Conservation (phyloP, 2,113 vertebrate genomes). For the Microtus ochrogaster region DNA sequence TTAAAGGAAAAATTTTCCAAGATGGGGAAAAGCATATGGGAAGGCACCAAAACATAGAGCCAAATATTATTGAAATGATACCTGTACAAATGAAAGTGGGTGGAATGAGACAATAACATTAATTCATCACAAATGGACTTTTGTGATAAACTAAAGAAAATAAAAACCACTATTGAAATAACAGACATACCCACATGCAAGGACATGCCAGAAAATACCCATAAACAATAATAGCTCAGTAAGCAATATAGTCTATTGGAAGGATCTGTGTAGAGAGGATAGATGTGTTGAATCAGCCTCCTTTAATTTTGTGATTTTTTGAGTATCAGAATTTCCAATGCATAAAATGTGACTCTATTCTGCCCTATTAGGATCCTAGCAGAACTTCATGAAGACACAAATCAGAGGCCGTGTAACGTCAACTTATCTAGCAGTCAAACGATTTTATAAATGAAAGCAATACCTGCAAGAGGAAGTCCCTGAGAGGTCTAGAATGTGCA, state of each 20-base stretch:
- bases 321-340: not conserved
- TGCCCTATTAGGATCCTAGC: not conserved
- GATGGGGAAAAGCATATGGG: not conserved
- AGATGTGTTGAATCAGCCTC: not conserved
- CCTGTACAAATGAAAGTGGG: not conserved
- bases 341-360: slow-evolving; percentile 8
- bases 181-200: not conserved
- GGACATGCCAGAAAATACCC: not conserved
- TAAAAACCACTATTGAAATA: not conserved
- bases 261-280: not conserved
- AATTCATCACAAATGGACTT: not conserved
- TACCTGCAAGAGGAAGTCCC: not conserved
- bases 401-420: not conserved
- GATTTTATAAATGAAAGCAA: slow-evolving; percentile 18
- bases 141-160: not conserved
- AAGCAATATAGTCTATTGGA: not conserved
- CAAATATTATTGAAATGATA: not conserved
- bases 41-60: not conserved
- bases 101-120: not conserved
- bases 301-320: not conserved
- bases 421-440: not conserved
- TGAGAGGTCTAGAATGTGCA: not conserved
- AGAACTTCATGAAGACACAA: slow-evolving; percentile 2
- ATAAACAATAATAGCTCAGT: not conserved
- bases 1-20: not conserved